These are phyloP conservation scores for Hyposmocoma kahamanoa DNA, from an alignment of 1,140 invertebrate species.

Conservation along the genomic window DNA sequence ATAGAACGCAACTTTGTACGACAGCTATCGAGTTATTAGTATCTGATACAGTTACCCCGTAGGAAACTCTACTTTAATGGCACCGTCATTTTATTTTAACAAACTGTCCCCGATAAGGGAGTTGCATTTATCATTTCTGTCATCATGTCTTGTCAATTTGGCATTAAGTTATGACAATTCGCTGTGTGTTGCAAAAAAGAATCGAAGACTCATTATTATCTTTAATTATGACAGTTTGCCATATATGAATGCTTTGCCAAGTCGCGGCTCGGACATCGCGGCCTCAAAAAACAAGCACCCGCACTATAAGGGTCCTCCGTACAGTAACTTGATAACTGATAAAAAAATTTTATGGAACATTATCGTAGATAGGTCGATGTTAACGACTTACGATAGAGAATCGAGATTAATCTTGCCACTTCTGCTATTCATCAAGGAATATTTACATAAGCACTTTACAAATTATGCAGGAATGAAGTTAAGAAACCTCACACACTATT, in stretches of 20 bases:
- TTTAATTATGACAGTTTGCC: conserved; percentile 71
- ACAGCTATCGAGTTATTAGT: too few relatives aligned
- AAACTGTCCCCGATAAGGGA: conserved; percentile 2
- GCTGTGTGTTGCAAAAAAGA: conserved; percentile 47
- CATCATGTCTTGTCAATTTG: conserved; percentile 30
- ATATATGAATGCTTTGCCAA: conserved; percentile 63
- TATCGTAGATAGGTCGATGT: conserved; percentile 41
- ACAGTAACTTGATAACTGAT: conserved; percentile 45
- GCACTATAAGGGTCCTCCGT: conserved; percentile 34
- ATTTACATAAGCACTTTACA: too few relatives aligned
- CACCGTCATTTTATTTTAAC: conserved; percentile 5
- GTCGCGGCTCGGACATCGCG: conserved; percentile 42
- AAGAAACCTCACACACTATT: too few relatives aligned
- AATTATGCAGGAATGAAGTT: too few relatives aligned
- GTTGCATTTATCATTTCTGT: conserved; percentile 16
- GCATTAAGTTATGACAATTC: conserved; percentile 62
- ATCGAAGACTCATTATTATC: conserved; percentile 62
- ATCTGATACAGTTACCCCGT: neutral
- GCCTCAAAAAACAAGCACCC: conserved; percentile 43
- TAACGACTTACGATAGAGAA: conserved; percentile 26
- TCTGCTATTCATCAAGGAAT: conserved; percentile 13
- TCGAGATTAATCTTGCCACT: conserved; percentile 20
- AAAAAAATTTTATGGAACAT: conserved; percentile 47
- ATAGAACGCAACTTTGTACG: too few relatives aligned
- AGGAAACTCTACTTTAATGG: neutral